These are phyloP conservation scores for Saxidomus purpurata DNA, from an alignment of 1,140 invertebrate species.

Conservation along the genomic window DNA sequence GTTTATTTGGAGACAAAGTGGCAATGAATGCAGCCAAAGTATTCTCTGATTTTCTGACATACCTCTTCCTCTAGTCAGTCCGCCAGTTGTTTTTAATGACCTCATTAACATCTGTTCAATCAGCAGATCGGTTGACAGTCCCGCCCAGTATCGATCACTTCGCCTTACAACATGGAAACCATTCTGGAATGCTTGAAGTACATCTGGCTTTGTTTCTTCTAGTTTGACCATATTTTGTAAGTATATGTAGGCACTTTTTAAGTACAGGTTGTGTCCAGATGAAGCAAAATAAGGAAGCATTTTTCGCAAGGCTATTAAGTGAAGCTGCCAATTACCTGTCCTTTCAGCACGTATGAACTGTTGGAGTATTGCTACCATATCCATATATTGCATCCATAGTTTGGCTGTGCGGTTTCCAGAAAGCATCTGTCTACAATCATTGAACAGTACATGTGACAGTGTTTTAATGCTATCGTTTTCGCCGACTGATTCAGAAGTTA, in stretches of 20 bases:
- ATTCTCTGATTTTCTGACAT: not conserved
- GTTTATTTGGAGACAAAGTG: slow-evolving; percentile 25
- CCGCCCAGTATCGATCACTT: slow-evolving; percentile 82
- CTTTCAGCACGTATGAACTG: slow-evolving; percentile 72
- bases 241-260: slow-evolving; percentile 86
- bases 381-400: slow-evolving; percentile 72
- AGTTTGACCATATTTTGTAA: slow-evolving; percentile 85
- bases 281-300: slow-evolving; percentile 86
- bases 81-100: slow-evolving; percentile 84
- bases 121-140: slow-evolving; percentile 81
- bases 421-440: too few relatives aligned
- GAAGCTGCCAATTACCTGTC: slow-evolving; percentile 69
- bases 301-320: slow-evolving; percentile 70
- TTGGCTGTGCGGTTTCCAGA: not conserved
- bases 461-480: too few relatives aligned
- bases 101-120: slow-evolving; percentile 76
- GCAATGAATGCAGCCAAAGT: slow-evolving; percentile 35
- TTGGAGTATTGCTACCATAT: slow-evolving; percentile 70
- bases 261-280: slow-evolving; percentile 86
- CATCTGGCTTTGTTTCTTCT: slow-evolving; percentile 55
- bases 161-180: slow-evolving; percentile 45
- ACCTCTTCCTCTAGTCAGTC: slow-evolving; percentile 65
- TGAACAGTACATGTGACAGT: too few relatives aligned
- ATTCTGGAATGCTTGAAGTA: not conserved
- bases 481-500: too few relatives aligned